Percentiles rank a stretch among this genome's conserved stretches.
phyloP scores from a whole-genome alignment of 2,888 invertebrate species.

The Cosmopolites sordidus region DNA sequence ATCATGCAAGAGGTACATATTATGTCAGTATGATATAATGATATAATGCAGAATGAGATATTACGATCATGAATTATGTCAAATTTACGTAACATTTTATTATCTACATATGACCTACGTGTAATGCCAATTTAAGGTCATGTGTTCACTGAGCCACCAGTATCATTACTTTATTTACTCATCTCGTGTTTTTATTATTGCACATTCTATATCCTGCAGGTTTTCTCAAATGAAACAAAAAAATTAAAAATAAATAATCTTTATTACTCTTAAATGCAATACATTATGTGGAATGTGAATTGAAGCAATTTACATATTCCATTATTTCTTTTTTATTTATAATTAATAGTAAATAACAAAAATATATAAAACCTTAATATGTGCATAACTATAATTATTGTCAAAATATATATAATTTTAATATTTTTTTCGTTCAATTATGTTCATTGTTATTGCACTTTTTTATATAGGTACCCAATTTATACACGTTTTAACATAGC shows the following conservation, averaged over 20 bases:
- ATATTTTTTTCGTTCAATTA: slow-evolving; percentile 13
- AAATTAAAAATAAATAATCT: slow-evolving; percentile 24
- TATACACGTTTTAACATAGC: slow-evolving; percentile 14
- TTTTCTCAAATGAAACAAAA: too few relatives aligned
- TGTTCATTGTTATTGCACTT: slow-evolving; percentile 24
- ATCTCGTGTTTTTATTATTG: too few relatives aligned
- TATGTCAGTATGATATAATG: too few relatives aligned
- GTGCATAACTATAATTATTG: slow-evolving; percentile 26
- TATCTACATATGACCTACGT: too few relatives aligned
- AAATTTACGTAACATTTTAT: too few relatives aligned
- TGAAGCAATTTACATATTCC: slow-evolving; percentile 24
- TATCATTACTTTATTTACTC: too few relatives aligned
- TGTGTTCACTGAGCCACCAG: too few relatives aligned
- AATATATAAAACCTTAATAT: slow-evolving; percentile 31
- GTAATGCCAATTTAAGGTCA: too few relatives aligned
- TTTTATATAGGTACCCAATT: slow-evolving; percentile 16
- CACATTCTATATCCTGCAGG: too few relatives aligned
- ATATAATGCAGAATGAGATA: too few relatives aligned
- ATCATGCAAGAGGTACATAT: too few relatives aligned
- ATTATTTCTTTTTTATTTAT: slow-evolving; percentile 11
- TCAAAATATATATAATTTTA: slow-evolving; percentile 23
- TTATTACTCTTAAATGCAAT: slow-evolving; percentile 25
- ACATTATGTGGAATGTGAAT: slow-evolving; percentile 26
- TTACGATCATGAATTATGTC: too few relatives aligned
- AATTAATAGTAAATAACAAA: slow-evolving; percentile 33